Evolutionary conservation across 92 coral and sea anemone species (phyloP).

Genomic region (Anthopleura xanthogrammica): DNA sequence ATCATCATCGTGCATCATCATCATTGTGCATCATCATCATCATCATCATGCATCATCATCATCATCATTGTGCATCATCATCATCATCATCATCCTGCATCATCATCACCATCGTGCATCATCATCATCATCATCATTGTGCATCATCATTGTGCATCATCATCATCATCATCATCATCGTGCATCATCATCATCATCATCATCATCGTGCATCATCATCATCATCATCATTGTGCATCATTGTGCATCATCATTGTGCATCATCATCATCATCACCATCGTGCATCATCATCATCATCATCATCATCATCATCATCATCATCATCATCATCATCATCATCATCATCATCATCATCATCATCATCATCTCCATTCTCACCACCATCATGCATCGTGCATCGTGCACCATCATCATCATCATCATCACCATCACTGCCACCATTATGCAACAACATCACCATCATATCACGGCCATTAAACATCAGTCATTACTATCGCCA

Average conservation of each 20-base stretch:
- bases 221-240: no score
- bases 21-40: no score
- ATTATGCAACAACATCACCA: neutral
- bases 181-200: no score
- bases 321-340: neutral
- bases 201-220: no score
- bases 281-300: neutral
- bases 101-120: neutral
- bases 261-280: neutral
- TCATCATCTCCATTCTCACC: neutral
- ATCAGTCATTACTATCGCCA: neutral
- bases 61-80: neutral
- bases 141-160: neutral
- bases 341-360: neutral
- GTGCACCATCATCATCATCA: no score
- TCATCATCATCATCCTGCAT: neutral
- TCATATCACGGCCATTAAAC: neutral
- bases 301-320: neutral
- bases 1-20: no score
- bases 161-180: no score
- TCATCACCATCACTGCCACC: neutral
- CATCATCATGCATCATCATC: neutral
- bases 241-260: neutral
- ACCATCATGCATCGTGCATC: no score
- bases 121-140: neutral